Evolutionary conservation across 2,888 invertebrate species (phyloP).

Genomic region (Oscheius onirici): DNA sequence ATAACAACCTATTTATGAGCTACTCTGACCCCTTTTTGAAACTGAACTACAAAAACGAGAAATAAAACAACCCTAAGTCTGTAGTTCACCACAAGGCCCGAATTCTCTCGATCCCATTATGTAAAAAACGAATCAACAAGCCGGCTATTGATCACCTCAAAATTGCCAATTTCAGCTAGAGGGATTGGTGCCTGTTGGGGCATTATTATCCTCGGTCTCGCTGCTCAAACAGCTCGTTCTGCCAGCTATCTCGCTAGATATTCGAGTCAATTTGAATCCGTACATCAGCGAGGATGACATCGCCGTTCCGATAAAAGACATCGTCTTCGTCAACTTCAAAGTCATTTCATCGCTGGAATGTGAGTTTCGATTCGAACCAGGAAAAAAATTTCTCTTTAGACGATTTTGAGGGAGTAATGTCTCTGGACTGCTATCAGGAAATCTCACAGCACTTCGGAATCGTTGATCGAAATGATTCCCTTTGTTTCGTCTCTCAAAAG

Average conservation of each 20-base stretch:
- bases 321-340: constrained; percentile 52
- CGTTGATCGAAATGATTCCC: constrained; percentile 50
- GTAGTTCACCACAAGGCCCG: too few relatives aligned
- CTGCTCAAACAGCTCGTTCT: constrained; percentile 69
- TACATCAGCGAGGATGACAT: constrained; percentile 66
- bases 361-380: constrained; percentile 2
- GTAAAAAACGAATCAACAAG: too few relatives aligned
- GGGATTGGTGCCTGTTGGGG: constrained; percentile 68
- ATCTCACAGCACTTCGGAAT: constrained; percentile 54
- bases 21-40: too few relatives aligned
- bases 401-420: constrained; percentile 54
- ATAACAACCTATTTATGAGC: too few relatives aligned
- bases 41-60: too few relatives aligned
- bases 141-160: too few relatives aligned
- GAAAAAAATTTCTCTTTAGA: constrained; percentile 35
- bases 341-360: constrained; percentile 63
- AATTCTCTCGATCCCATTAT: too few relatives aligned
- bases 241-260: constrained; percentile 66
- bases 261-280: constrained; percentile 55
- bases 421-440: constrained; percentile 66
- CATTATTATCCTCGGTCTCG: constrained; percentile 66
- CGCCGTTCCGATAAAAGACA: constrained; percentile 61
- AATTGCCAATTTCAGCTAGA: constrained; percentile 50
- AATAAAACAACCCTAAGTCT: too few relatives aligned
- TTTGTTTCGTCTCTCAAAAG: constrained; percentile 57